phyloP scores from a whole-genome alignment of 2,113 vertebrate species.

The Myrmecobius fasciatus region DNA sequence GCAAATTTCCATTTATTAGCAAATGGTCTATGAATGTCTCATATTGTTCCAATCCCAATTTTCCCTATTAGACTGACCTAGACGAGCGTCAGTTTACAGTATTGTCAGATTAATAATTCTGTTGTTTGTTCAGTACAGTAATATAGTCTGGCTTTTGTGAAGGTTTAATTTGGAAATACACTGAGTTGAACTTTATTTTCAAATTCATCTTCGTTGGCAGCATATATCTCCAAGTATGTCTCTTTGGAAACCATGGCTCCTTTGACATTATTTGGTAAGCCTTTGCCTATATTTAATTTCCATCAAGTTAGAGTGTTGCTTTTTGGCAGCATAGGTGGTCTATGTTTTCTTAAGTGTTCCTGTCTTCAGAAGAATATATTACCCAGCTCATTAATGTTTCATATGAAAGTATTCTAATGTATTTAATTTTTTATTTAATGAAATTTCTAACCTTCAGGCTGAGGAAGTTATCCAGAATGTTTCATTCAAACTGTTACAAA shows the following conservation, averaged over 20 bases:
- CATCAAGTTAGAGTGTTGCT: constrained; percentile 39
- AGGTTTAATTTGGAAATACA: constrained; percentile 17
- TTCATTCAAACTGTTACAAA: constrained; percentile 55
- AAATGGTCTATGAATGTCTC: background rate
- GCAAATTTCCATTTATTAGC: background rate
- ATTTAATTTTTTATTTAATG: constrained; percentile 78
- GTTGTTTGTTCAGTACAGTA: constrained; percentile 36
- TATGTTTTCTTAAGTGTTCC: constrained; percentile 67
- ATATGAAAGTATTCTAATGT: constrained; percentile 72
- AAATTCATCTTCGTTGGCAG: constrained; percentile 23
- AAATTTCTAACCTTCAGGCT: constrained; percentile 71
- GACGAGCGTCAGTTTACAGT: background rate
- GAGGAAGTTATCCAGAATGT: constrained; percentile 60
- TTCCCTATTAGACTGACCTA: background rate
- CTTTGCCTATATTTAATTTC: constrained; percentile 57
- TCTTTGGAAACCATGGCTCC: constrained; percentile 38
- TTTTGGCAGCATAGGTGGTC: constrained; percentile 50
- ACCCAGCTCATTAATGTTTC: constrained; percentile 75
- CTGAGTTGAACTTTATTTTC: constrained; percentile 48
- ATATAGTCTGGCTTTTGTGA: constrained; percentile 38
- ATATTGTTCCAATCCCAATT: background rate
- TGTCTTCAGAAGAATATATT: constrained; percentile 66
- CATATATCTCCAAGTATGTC: constrained; percentile 15
- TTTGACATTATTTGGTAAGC: constrained; percentile 54
- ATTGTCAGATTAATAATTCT: constrained; percentile 37